Base-by-base conservation (phyloP, 2,888 invertebrate genomes). In the Clostera curtula region DNA sequence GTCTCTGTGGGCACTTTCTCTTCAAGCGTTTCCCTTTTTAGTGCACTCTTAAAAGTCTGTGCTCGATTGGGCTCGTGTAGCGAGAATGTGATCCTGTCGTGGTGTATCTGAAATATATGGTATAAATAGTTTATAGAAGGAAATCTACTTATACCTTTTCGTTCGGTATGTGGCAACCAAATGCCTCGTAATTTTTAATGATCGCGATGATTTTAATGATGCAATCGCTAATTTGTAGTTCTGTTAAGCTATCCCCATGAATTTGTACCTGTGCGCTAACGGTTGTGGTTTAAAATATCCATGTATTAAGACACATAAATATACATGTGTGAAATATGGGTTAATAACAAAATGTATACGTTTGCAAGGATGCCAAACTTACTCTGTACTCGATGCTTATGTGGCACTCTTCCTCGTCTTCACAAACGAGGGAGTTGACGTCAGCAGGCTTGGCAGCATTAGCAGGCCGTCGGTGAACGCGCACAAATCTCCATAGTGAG, bases 371-470 rank as follows among this genome's bases (percentile, higher is more conserved):
- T 4, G 18, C 3, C 19, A 5, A 15, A 46, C 60, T 52, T 46
- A 77, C 82, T 55, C 80, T 64, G 37, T 82, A 82, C 40, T 82
- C 82, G n/a, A 82, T 59, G 6, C 70, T 68, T 33, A 82, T 50
- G 45, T 49, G 74, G 48, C 82, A 82, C 39, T 82, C 82, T 31
- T 82, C 80, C 32, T 82, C 82, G 31, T 82, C 82, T 41, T 82
- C 82, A 35, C 82, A 82, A 18, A 82, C 48, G 2, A 82, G 63
- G 0, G 82, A 77, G 50, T 82, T 82, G 40, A 82, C 76, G 37
- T 82, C 82, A 1, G 82, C 82, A 0, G 82, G 82, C 32, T 80
- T 82, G 20, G 68, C 58, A 0, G 51, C 73, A 46, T 60, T 57
- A 5, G 52, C 36, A 1, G 82, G 69, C 1, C 82, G 61, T 0